Percentiles rank a stretch among this genome's conserved stretches.
These are phyloP conservation scores for Chymomyza procnemis DNA, from an alignment of 2,888 invertebrate species.

Conservation along the genomic window DNA sequence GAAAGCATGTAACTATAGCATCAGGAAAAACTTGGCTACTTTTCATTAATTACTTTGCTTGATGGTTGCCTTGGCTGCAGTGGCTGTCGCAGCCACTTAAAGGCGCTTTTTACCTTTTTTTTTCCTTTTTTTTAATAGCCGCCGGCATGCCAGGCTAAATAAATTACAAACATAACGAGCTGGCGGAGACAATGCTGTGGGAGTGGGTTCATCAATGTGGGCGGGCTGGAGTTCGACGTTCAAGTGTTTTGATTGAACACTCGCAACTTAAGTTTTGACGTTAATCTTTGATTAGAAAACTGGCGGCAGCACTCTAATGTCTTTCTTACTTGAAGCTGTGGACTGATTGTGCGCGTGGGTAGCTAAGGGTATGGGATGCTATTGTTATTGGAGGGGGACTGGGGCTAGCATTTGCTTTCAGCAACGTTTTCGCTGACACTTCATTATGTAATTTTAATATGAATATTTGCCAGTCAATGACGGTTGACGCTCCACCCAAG, in stretches of 20 bases:
- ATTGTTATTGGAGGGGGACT: background rate
- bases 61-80: background rate
- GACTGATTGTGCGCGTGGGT: background rate
- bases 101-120: slow-evolving; percentile 53
- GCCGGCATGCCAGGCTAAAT: slow-evolving; percentile 37
- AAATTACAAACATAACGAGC: slow-evolving; percentile 46
- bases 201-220: slow-evolving; percentile 6
- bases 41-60: slow-evolving; percentile 60
- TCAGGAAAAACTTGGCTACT: slow-evolving; percentile 43
- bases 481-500: background rate
- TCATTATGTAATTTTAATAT: slow-evolving; percentile 70
- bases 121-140: slow-evolving; percentile 50
- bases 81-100: slow-evolving; percentile 42
- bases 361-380: background rate
- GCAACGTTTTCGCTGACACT: slow-evolving; percentile 62
- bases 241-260: slow-evolving; percentile 62
- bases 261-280: slow-evolving; percentile 66
- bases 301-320: background rate
- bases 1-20: background rate
- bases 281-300: slow-evolving; percentile 60
- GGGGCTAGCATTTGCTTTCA: background rate
- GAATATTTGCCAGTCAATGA: slow-evolving; percentile 30
- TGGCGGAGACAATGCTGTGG: slow-evolving; percentile 5
- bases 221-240: slow-evolving; percentile 13
- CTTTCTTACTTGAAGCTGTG: background rate